Base-by-base conservation (phyloP, 2,113 vertebrate species). In the Ariopsis seemanni region DNA sequence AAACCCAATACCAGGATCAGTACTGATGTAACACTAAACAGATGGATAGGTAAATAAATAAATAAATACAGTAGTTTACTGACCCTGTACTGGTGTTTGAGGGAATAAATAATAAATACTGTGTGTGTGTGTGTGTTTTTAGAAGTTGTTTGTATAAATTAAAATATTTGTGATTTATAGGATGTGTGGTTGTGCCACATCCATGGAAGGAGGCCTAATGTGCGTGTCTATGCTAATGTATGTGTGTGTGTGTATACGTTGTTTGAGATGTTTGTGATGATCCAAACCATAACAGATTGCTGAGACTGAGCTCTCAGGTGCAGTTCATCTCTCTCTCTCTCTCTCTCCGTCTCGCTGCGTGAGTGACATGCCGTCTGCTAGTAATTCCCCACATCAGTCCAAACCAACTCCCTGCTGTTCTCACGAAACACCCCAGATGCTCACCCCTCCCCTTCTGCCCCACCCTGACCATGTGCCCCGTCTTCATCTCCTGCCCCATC, bases 271-370 rank as follows among this genome's bases (percentile, higher is more conserved):
- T 86, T 83, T 27, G 50, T 86, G 85, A 71, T 34, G 78, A 71
- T 20, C 42, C 18, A 83, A 57, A 4, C 5, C 20, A 25, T 85
- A 50, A 85, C 58, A 83, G 22, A 18, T 67, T 55, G 60, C 1
- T 84, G 80, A 84, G 65, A 71, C 58, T 27, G 81, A 86, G 58
- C 48, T 22, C 71, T 30, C 86, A 79, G 60, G 50, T 78, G 55
- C n/a, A 62, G n/a, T 34, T 14, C 30, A 1, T 53, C 42, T 58
- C 53, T 77, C 72, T 77, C 72, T 74, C 34, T 72, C 12, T 57
- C 20, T 74, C 55, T 62, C 1, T 86, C 60, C 65, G n/a, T 85
- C 83, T 75, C 18, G 50, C 58, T 78, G 58, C 58, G 27, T 63
- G 71, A 63, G 30, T 75, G 84, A 52, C 52, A 48, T 27, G 15